phyloP scores from a whole-genome alignment of 2,113 vertebrate genomes.

The Melanerpes aurifrons region DNA sequence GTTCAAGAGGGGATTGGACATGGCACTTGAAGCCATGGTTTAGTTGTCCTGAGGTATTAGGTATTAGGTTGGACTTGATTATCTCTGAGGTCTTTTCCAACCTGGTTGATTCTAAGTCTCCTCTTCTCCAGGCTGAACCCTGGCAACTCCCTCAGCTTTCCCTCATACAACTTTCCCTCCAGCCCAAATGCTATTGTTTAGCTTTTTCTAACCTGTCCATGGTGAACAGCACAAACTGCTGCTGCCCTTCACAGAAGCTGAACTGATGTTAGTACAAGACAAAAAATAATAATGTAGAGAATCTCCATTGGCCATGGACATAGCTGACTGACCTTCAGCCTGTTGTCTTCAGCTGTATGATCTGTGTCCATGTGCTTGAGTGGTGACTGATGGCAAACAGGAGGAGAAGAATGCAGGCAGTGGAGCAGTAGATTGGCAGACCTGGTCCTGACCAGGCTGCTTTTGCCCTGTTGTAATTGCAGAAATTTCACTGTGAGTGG shows the following conservation, averaged over 20 bases:
- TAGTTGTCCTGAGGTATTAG: too few species aligned
- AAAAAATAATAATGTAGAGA: background rate
- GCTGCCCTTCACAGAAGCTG: background rate
- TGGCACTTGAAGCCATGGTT: too few species aligned
- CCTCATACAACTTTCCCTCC: too few species aligned
- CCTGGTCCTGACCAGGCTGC: background rate
- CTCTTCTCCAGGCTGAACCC: too few species aligned
- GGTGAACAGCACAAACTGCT: background rate
- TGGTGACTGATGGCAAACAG: background rate
- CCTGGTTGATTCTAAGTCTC: too few species aligned
- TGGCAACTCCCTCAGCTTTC: too few species aligned
- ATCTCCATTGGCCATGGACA: background rate
- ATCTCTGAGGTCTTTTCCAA: too few species aligned
- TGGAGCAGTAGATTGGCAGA: background rate
- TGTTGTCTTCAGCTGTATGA: background rate
- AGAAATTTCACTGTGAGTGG: background rate
- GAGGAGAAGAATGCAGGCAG: background rate
- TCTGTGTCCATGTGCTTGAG: background rate
- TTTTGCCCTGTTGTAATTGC: background rate
- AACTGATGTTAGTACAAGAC: background rate
- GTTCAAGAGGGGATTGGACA: too few species aligned
- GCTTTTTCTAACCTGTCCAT: background rate
- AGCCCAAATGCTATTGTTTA: background rate
- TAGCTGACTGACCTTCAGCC: background rate
- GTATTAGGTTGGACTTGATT: too few species aligned